A percentile compares a stretch with the other conserved stretches of the same genome.
Conservation (phyloP, 2,797 vertebrate species). For the Valencia hispanica region DNA sequence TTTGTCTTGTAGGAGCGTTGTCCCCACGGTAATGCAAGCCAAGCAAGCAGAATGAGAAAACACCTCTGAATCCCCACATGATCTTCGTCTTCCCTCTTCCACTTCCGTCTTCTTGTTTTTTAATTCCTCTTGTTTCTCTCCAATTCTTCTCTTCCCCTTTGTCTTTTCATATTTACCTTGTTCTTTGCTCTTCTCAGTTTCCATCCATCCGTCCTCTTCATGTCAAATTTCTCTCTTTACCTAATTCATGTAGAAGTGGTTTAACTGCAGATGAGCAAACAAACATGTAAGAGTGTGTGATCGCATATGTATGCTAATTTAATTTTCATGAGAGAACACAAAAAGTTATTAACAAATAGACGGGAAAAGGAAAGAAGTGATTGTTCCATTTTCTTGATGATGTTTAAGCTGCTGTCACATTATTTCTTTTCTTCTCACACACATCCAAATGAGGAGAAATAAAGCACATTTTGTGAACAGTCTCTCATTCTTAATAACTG, state of each 20-base stretch:
- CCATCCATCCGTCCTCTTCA: background rate
- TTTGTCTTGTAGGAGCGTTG: slow-evolving; percentile 79
- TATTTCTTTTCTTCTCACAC: background rate
- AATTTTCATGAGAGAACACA: background rate
- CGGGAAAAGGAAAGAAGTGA: background rate
- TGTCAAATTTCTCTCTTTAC: slow-evolving; percentile 1
- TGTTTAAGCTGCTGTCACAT: background rate
- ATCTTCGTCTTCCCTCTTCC: slow-evolving; percentile 24
- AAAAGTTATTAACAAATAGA: background rate
- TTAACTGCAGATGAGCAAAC: slow-evolving; percentile 26
- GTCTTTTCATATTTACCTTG: background rate
- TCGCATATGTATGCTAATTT: background rate
- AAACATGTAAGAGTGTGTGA: background rate
- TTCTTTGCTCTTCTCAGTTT: background rate
- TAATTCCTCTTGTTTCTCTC: background rate
- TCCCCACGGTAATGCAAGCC: slow-evolving; percentile 56
- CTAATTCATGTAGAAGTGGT: slow-evolving; percentile 30
- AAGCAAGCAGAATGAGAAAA: slow-evolving; percentile 77
- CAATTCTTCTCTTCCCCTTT: background rate
- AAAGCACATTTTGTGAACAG: background rate
- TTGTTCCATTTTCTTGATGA: background rate
- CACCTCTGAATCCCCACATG: slow-evolving; percentile 63
- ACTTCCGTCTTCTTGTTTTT: background rate
- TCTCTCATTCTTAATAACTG: background rate
- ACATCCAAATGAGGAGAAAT: background rate